phyloP scores from a whole-genome alignment of 1,140 invertebrate genomes.

The Wasmannia auropunctata region DNA sequence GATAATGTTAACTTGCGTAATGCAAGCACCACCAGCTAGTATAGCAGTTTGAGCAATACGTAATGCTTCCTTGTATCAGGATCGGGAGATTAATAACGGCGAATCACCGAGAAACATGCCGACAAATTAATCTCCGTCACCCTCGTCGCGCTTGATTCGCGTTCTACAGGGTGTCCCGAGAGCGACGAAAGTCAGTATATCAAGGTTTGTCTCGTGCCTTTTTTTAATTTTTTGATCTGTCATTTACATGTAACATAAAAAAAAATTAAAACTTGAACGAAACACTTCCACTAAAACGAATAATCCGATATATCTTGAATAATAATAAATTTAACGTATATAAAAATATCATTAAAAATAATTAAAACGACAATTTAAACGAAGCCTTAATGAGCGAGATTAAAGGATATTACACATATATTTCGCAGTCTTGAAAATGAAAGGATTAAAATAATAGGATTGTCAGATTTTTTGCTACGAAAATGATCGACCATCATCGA shows the following conservation, averaged over 20 bases:
- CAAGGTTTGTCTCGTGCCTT: not conserved
- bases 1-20: constrained; percentile 49
- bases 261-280: not conserved
- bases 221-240: not conserved
- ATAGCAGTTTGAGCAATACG: constrained; percentile 65
- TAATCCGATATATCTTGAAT: not conserved
- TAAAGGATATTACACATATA: not conserved
- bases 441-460: not conserved
- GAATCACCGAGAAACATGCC: not conserved
- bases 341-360: not conserved
- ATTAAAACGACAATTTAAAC: not conserved
- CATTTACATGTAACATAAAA: not conserved
- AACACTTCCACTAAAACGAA: no score
- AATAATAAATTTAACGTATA: not conserved
- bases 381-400: not conserved
- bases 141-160: constrained; percentile 40
- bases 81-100: constrained; percentile 46
- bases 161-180: constrained; percentile 33
- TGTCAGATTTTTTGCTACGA: not conserved
- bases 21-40: constrained; percentile 61
- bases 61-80: constrained; percentile 51
- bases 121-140: constrained; percentile 45
- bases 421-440: not conserved
- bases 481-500: not conserved
- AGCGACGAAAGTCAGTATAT: not conserved